Conservation (phyloP, 1,140 invertebrate species). For the Meloidogyne exigua region DNA sequence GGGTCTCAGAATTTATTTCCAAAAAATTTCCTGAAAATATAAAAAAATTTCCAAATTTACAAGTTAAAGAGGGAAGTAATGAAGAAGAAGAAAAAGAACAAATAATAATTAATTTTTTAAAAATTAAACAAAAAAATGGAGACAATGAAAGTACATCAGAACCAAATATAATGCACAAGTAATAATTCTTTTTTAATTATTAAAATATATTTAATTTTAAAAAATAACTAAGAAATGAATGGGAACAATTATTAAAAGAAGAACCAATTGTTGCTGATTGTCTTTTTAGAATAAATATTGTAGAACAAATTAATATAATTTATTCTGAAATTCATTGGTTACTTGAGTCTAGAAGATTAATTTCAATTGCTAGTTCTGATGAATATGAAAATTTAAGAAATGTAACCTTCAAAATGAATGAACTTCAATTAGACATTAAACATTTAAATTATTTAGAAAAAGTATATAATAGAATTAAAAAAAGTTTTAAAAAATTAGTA, state of each 20-base stretch:
- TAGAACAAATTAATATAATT: background rate
- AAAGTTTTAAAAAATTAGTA: background rate
- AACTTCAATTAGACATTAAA: background rate
- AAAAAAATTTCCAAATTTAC: background rate
- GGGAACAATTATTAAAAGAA: constrained; percentile 5
- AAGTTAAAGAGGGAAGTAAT: background rate
- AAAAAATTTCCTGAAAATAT: background rate
- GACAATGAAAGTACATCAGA: background rate
- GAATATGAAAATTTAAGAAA: background rate
- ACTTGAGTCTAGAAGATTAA: background rate
- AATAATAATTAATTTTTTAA: background rate
- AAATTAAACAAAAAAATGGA: background rate
- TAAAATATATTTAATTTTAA: no score
- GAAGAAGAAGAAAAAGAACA: no score
- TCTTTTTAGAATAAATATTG: background rate
- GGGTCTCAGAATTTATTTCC: background rate
- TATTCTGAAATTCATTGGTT: background rate
- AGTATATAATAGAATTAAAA: background rate
- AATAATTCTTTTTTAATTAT: no score
- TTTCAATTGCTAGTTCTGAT: constrained; percentile 4
- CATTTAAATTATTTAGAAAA: constrained; percentile 3
- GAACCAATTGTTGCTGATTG: background rate
- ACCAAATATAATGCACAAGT: background rate
- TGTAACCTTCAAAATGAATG: background rate
- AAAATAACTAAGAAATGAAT: background rate